phyloP scores from a whole-genome alignment of 2,888 invertebrate species.

The Endotricha flammealis region DNA sequence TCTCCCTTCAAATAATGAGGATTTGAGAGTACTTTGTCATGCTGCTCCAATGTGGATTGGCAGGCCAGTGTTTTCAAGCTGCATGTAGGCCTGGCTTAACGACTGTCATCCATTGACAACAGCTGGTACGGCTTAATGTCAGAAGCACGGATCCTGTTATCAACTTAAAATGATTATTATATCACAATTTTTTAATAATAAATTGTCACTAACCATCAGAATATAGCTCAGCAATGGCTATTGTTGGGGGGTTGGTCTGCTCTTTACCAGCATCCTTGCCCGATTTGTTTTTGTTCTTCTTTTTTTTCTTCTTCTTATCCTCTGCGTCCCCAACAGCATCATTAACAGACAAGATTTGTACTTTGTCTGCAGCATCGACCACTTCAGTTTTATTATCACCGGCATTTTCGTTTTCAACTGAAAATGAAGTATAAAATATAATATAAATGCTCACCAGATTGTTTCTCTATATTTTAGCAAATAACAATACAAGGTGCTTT shows the following conservation, averaged over 20 bases:
- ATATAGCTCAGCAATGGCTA: conserved; percentile 91
- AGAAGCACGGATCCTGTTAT: no score
- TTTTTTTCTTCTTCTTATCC: conserved; percentile 81
- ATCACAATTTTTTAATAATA: no score
- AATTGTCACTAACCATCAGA: conserved; percentile 82
- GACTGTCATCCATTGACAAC: no score
- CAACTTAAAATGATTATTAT: no score
- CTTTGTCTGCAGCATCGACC: conserved; percentile 38
- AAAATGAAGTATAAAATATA: conserved; percentile 28
- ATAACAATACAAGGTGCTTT: no score
- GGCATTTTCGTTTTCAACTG: conserved; percentile 27
- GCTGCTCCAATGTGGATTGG: no score
- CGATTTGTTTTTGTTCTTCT: conserved; percentile 81
- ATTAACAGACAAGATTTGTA: conserved; percentile 56
- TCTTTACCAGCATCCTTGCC: conserved; percentile 56
- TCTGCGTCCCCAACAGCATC: conserved; percentile 71
- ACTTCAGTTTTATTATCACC: conserved; percentile 32
- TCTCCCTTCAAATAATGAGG: no score
- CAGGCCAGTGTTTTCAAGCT: no score
- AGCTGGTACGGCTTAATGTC: no score
- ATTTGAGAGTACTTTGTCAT: no score
- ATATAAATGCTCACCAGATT: conserved; percentile 12
- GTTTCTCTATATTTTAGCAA: no score
- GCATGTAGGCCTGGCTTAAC: no score
- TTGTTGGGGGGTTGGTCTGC: conserved; percentile 91